phyloP scores from a whole-genome alignment of 1,140 invertebrate genomes.

The Elymnias hypermnestra region DNA sequence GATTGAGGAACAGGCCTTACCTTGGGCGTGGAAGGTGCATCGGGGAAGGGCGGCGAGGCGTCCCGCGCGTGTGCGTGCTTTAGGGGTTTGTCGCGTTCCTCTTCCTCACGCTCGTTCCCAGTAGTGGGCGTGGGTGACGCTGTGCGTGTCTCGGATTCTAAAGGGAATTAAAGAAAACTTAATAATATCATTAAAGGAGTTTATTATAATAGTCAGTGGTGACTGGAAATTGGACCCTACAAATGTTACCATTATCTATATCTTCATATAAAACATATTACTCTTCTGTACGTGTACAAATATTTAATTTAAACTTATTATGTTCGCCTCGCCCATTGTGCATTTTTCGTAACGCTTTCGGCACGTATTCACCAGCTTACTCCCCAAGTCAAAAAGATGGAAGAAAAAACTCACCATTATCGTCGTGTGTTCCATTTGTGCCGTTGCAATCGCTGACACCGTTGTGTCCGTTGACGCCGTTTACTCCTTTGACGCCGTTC shows the following conservation, averaged over 20 bases:
- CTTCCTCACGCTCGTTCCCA: constrained; percentile 23
- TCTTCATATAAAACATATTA: too few relatives aligned
- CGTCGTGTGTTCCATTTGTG: constrained; percentile 44
- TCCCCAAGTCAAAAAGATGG: too few relatives aligned
- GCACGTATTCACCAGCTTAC: too few relatives aligned
- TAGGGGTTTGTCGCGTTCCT: constrained; percentile 50
- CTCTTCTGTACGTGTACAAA: too few relatives aligned
- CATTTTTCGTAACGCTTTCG: too few relatives aligned
- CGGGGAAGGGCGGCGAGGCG: constrained; percentile 71
- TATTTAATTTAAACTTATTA: too few relatives aligned
- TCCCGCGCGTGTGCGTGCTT: constrained; percentile 67
- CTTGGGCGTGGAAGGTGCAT: constrained; percentile 79
- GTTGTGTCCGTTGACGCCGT: constrained; percentile 23
- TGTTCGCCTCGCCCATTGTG: too few relatives aligned
- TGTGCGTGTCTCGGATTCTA: constrained; percentile 29
- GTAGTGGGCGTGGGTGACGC: constrained; percentile 8
- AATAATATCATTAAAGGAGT: too few relatives aligned
- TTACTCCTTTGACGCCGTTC: constrained; percentile 17
- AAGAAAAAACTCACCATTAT: constrained; percentile 34
- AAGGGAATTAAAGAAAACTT: constrained; percentile 2
- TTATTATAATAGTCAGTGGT: too few relatives aligned
- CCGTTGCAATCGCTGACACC: constrained; percentile 30
- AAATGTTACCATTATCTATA: too few relatives aligned
- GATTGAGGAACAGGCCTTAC: too few relatives aligned
- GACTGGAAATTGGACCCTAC: too few relatives aligned